Base-by-base conservation (phyloP, 2,113 vertebrate species). In the Aleadryas rufinucha region DNA sequence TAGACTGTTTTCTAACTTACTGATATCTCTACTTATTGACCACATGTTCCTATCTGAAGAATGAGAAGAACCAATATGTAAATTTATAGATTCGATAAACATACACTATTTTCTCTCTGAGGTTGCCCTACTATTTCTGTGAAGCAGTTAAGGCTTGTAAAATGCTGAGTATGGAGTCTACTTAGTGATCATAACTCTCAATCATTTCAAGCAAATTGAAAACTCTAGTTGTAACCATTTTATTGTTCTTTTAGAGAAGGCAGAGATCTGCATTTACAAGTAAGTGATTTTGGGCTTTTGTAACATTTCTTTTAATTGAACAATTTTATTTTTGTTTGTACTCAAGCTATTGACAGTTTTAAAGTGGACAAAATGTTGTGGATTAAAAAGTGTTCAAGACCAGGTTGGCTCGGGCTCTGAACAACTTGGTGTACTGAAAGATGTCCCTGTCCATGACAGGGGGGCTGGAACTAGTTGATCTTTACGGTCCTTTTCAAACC, bases 381-480 rank as follows among this genome's bases (percentile, higher is more conserved):
- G 5, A 54, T 64, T 27, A 31, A 63, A 75, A 77, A 35, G 7
- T 0, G 0, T 39, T 44, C 10, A 52, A 50, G 23, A 6, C 6
- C 28, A 59, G 37, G 23, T 26, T 53, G 53, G 11, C n/a, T 39
- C 0, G 0, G 19, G n/a, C 11, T 82, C 23, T n/a, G 16, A 52
- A 16, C 4, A 45, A 17, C 19, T 5, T 52, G 16, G 10, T 74
- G 19, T 10, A 39, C 10, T 24, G 33, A 59, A 52, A 82, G 10
- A 5, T 33, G 19, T n/a, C 33, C 30, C 23, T 59, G 16, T 11
- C 53, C 52, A 30, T 37, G 11, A 7, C 16, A 23, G 3, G 2
- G 15, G 2, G 3, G 5, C 9, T 39, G 10, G 45, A 52, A 39
- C 4, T 3, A 28, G 5, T 7, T 6, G 5, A 30, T 45, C 19